These are phyloP conservation scores for Rhizoglyphus robini DNA, from an alignment of 1,140 invertebrate species.

Conservation along the genomic window DNA sequence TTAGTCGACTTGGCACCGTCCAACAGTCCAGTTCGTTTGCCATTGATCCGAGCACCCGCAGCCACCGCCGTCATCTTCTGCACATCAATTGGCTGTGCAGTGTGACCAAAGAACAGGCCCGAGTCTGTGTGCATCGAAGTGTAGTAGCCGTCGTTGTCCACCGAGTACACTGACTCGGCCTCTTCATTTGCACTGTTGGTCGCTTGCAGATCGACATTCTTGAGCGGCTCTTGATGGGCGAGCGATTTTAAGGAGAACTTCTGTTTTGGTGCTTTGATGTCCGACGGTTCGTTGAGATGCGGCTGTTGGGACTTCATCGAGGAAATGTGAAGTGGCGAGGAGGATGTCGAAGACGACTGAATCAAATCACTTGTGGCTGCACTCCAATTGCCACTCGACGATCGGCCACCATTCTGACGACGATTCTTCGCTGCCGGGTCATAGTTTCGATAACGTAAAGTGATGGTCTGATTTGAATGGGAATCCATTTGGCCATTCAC, in stretches of 20 bases:
- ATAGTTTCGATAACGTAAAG: neutral
- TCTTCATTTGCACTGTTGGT: slow-evolving; percentile 66
- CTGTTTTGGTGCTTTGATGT: no score
- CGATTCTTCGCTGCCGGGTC: neutral
- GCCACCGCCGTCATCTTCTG: neutral
- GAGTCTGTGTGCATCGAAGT: slow-evolving; percentile 93
- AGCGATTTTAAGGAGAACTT: no score
- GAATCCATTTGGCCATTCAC: no score
- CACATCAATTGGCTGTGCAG: neutral
- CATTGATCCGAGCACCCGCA: no score
- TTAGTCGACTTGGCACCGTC: neutral
- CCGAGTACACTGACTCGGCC: slow-evolving; percentile 81
- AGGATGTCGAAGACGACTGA: slow-evolving; percentile 51
- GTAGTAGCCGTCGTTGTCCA: slow-evolving; percentile 92
- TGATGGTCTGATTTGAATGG: neutral
- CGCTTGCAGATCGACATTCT: neutral
- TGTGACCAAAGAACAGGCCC: slow-evolving; percentile 38
- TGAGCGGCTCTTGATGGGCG: neutral
- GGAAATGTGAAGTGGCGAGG: slow-evolving; percentile 35
- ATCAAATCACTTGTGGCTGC: slow-evolving; percentile 45
- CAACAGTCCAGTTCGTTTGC: neutral
- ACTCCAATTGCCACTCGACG: slow-evolving; percentile 84
- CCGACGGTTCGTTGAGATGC: neutral
- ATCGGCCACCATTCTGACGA: slow-evolving; percentile 48
- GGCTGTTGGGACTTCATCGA: neutral